Conservation (phyloP, 2,797 vertebrate species). For the Catamblyrhynchus diadema region DNA sequence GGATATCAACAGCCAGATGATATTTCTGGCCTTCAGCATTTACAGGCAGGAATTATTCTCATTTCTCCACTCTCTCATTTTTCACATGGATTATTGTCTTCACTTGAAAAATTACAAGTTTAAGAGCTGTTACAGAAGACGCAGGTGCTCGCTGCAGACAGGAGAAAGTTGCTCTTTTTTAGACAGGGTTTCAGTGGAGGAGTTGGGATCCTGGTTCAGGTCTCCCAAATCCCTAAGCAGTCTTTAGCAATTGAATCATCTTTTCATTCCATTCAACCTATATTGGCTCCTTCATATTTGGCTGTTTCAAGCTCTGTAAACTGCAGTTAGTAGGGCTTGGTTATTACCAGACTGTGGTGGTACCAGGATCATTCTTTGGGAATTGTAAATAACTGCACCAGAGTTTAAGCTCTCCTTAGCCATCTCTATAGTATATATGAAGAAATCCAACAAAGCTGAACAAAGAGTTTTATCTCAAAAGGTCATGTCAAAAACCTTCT, state of each 20-base stretch:
- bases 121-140: not conserved
- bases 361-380: not conserved
- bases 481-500: rapidly evolving
- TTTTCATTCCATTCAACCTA: not conserved
- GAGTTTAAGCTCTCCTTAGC: not conserved
- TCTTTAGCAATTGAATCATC: not conserved
- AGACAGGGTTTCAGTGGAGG: not conserved
- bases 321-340: not conserved
- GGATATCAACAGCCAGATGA: not conserved
- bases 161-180: not conserved
- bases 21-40: not conserved
- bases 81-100: not conserved
- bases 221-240: not conserved
- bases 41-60: not conserved
- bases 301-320: not conserved
- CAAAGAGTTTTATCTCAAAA: not conserved
- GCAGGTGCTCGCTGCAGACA: not conserved
- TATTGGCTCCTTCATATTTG: not conserved
- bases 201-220: not conserved
- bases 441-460: not conserved
- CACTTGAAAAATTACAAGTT: not conserved
- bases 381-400: not conserved
- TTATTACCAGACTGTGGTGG: not conserved
- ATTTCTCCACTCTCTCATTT: not conserved
- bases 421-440: not conserved